Evolutionary conservation across 92 coral and sea anemone genomes (phyloP).

Genomic region (Blastomussa wellsi): DNA sequence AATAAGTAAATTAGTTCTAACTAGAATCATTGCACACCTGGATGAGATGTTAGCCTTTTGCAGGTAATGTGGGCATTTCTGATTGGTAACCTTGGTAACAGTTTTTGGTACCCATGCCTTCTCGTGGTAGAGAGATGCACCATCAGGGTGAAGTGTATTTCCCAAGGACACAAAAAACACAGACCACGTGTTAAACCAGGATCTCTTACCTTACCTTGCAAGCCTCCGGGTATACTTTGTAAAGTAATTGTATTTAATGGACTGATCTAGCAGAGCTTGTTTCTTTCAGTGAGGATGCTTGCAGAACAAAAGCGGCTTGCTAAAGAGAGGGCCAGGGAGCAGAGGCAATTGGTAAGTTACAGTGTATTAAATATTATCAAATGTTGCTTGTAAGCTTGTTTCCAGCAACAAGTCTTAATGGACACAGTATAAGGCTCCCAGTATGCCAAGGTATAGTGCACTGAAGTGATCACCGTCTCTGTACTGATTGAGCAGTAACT

Average conservation of each 20-base stretch:
- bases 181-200: too few relatives aligned
- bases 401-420: not conserved
- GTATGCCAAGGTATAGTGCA: not conserved
- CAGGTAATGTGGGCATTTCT: too few relatives aligned
- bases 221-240: not conserved
- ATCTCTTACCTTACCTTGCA: too few relatives aligned
- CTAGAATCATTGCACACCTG: too few relatives aligned
- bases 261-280: not conserved
- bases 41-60: too few relatives aligned
- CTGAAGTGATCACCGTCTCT: not conserved
- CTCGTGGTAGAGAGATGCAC: too few relatives aligned
- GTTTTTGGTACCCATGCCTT: too few relatives aligned
- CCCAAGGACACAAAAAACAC: too few relatives aligned
- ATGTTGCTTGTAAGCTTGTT: not conserved
- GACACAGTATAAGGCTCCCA: not conserved
- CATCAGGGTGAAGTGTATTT: too few relatives aligned
- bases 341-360: conserved; percentile 73
- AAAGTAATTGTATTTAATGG: not conserved
- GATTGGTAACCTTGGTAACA: too few relatives aligned
- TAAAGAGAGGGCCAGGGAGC: conserved; percentile 86
- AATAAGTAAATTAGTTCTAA: too few relatives aligned
- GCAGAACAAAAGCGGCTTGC: conserved; percentile 94
- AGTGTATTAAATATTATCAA: not conserved
- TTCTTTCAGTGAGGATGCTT: conserved; percentile 73
- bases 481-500: not conserved